These are phyloP conservation scores for Lasioglossum zephyrum DNA, from an alignment of 2,888 invertebrate species.

Conservation along the genomic window DNA sequence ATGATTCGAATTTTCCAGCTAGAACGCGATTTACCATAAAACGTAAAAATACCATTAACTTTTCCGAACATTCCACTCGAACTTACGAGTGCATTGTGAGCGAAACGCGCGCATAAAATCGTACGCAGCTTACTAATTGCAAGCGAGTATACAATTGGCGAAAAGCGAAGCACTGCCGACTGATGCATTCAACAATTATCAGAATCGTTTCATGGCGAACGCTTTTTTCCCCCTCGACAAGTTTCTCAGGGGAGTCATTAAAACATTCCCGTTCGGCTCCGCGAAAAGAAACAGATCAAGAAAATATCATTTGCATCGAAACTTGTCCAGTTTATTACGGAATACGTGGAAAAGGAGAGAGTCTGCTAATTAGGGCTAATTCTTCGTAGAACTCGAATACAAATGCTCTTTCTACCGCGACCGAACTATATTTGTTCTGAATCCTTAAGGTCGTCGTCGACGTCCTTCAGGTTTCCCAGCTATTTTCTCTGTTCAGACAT, in stretches of 20 bases:
- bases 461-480: background rate
- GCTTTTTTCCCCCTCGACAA: background rate
- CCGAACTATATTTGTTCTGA: background rate
- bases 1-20: no score
- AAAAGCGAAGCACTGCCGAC: background rate
- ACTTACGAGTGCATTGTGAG: background rate
- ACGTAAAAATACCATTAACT: background rate
- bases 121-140: background rate
- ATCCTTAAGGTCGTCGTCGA: background rate
- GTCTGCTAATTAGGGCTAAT: conserved; percentile 9
- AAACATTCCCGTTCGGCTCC: background rate
- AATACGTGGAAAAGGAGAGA: conserved; percentile 16
- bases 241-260: background rate
- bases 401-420: background rate
- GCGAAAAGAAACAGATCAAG: conserved; percentile 11
- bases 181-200: background rate
- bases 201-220: conserved; percentile 2
- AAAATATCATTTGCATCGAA: conserved; percentile 18
- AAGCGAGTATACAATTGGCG: background rate
- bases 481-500: background rate
- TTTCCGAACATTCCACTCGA: background rate
- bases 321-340: conserved; percentile 14
- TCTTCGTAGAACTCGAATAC: background rate
- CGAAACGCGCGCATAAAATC: background rate
- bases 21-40: background rate